Conservation (phyloP, 2,888 invertebrate genomes). For the Copidosoma aretas region DNA sequence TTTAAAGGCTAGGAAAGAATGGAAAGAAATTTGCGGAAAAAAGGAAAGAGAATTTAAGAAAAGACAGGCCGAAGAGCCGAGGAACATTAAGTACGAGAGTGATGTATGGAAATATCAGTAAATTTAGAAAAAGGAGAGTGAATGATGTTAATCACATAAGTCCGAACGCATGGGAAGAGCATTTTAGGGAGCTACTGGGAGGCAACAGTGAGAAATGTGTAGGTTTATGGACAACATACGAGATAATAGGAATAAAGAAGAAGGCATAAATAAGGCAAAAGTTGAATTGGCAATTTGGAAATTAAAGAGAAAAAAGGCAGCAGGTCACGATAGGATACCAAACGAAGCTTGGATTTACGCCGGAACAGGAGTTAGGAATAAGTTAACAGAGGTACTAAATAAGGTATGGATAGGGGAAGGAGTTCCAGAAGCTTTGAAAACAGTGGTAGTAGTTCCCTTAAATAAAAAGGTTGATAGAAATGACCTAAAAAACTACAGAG, state of each 20-base stretch:
- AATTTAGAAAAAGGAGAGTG: not conserved
- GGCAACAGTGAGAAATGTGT: not conserved
- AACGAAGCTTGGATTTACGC: slow-evolving; percentile 39
- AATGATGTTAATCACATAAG: not conserved
- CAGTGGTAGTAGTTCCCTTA: slow-evolving; percentile 32
- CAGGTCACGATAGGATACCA: slow-evolving; percentile 33
- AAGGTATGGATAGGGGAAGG: slow-evolving; percentile 33
- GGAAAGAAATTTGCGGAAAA: slow-evolving; percentile 4
- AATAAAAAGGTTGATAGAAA: slow-evolving; percentile 39
- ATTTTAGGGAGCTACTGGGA: not conserved
- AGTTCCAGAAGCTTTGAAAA: slow-evolving; percentile 38
- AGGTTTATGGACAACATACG: not conserved
- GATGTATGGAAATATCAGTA: slow-evolving; percentile 5
- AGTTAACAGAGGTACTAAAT: not conserved
- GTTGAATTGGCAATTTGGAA: slow-evolving; percentile 7
- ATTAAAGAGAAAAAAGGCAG: slow-evolving; percentile 35
- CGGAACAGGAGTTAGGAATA: slow-evolving; percentile 7
- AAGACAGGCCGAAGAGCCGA: not conserved
- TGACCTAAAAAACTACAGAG: slow-evolving; percentile 38
- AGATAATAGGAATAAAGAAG: not conserved
- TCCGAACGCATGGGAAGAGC: not conserved
- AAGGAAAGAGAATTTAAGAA: slow-evolving; percentile 1
- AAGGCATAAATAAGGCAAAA: not conserved
- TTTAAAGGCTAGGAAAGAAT: slow-evolving; percentile 12
- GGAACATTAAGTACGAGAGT: not conserved